A percentile compares a stretch with the other conserved stretches of the same genome.
Evolutionary conservation across 1,140 invertebrate genomes (phyloP).

Genomic region (Zaprionus lachaisei): DNA sequence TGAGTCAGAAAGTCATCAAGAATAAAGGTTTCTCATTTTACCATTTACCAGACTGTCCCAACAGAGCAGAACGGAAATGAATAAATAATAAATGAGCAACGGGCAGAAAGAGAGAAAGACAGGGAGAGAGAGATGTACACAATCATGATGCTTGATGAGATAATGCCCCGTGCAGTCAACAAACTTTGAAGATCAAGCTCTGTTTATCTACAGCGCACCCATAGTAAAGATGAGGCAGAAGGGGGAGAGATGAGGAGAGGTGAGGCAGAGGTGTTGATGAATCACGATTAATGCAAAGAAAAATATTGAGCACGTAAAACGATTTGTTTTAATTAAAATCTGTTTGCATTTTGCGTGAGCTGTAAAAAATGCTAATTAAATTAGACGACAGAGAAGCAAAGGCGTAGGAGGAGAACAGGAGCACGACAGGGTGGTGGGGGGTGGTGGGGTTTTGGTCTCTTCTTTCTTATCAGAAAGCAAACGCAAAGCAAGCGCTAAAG

Average conservation of each 20-base stretch:
- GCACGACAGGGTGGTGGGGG: not conserved
- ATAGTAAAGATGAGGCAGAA: not conserved
- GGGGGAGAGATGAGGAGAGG: not conserved
- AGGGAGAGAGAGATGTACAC: not conserved
- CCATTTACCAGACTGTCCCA: not conserved
- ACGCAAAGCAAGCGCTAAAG: slow-evolving; percentile 55
- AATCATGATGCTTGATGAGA: slow-evolving; percentile 29
- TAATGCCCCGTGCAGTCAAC: slow-evolving; percentile 47
- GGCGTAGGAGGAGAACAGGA: not conserved
- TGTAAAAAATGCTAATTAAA: slow-evolving; percentile 77
- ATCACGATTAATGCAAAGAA: slow-evolving; percentile 45
- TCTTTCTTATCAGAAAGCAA: slow-evolving; percentile 71
- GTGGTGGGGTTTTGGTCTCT: not conserved
- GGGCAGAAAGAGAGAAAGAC: not conserved
- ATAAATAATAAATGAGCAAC: slow-evolving; percentile 17
- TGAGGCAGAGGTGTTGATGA: slow-evolving; percentile 18
- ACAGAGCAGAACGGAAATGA: slow-evolving; percentile 15
- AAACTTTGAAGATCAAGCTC: slow-evolving; percentile 53
- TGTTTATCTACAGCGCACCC: slow-evolving; percentile 42
- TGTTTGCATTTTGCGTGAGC: slow-evolving; percentile 69
- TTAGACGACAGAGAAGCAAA: slow-evolving; percentile 39
- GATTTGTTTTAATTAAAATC: slow-evolving; percentile 77
- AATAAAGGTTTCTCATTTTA: slow-evolving; percentile 8
- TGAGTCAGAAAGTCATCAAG: slow-evolving; percentile 7
- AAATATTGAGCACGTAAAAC: slow-evolving; percentile 59